Percentiles rank a stretch among this genome's conserved stretches.
These are phyloP conservation scores for Menura novaehollandiae DNA, from an alignment of 2,113 vertebrate species.

Conservation along the genomic window DNA sequence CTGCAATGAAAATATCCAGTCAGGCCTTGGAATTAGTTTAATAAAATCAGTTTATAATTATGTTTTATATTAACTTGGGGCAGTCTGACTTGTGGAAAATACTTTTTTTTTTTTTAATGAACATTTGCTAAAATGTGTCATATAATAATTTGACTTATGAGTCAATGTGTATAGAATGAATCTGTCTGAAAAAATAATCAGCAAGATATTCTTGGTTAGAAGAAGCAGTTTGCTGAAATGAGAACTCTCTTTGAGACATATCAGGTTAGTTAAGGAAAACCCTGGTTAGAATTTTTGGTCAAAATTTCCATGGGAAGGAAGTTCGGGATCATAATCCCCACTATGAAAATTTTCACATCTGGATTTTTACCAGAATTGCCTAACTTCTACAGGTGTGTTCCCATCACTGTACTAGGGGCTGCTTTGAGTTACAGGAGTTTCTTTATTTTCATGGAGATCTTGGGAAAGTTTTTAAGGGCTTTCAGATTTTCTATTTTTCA, in stretches of 20 bases:
- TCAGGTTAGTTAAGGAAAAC: neutral
- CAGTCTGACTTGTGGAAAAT: neutral
- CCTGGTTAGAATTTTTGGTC: neutral
- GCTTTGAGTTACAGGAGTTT: neutral
- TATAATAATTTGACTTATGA: neutral
- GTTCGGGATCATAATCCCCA: neutral
- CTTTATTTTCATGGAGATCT: neutral
- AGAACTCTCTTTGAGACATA: neutral
- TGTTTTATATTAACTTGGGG: neutral
- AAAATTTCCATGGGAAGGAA: neutral
- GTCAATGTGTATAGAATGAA: neutral
- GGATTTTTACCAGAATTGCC: neutral
- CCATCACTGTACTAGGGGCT: neutral
- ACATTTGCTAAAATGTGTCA: neutral
- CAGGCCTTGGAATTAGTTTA: neutral
- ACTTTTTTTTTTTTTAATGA: neutral
- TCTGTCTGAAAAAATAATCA: neutral
- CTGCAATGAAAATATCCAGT: neutral
- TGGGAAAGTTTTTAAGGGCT: neutral
- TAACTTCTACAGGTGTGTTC: neutral
- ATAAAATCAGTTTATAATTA: neutral
- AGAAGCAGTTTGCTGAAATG: neutral
- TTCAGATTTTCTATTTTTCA: neutral
- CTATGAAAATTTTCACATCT: neutral
- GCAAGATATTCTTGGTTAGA: neutral